Evolutionary conservation across 2,797 vertebrate genomes (phyloP), one percentile per base, ranked within the genome.

Genomic region (Allobates femoralis): DNA sequence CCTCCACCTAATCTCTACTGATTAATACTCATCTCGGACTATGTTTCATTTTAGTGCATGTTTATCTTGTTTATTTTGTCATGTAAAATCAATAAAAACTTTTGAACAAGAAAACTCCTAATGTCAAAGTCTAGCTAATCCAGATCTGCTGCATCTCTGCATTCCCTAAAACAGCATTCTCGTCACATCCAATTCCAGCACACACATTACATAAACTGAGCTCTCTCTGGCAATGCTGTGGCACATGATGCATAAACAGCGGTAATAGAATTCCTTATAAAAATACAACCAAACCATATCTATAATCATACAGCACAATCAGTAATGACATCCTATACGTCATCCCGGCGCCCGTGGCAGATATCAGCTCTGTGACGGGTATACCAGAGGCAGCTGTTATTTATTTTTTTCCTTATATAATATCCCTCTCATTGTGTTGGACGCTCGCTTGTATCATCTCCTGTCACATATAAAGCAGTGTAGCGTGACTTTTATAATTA

Each of bases 401-500:
- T 73, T n/a, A n/a, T n/a, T 67, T 67, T 71, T 69, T 12, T 71
- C 6, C 41, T 18, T 50, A 50, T 26, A 50, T 74, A 74, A 46
- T 50, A 46, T 74, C 69, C 26, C 14, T 50, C 41, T 74, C 34
- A 28, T 74, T 75, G 69, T 62, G 69, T 60, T 41, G 81, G 53
- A 32, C 81, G 26, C 15, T 26, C n/a, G 23, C 23, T 34, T 58
- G 69, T 75, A 37, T 75, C 81, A 60, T 75, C 55, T 12, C 37
- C 28, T 37, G 21, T 83, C 81, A 50, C 51, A 41, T 69, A 60
- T 37, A 74, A 73, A 50, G 55, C 28, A 62, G n/a, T 62, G 67
- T 74, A 83, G 30, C 81, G 73, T 83, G 81, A 62, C 81, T 83
- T 15, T 58, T 32, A 75, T 83, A 83, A 83, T 83, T 83, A 74